These are phyloP conservation scores for Chionoecetes opilio DNA, from an alignment of 1,140 invertebrate genomes.

Conservation along the genomic window DNA sequence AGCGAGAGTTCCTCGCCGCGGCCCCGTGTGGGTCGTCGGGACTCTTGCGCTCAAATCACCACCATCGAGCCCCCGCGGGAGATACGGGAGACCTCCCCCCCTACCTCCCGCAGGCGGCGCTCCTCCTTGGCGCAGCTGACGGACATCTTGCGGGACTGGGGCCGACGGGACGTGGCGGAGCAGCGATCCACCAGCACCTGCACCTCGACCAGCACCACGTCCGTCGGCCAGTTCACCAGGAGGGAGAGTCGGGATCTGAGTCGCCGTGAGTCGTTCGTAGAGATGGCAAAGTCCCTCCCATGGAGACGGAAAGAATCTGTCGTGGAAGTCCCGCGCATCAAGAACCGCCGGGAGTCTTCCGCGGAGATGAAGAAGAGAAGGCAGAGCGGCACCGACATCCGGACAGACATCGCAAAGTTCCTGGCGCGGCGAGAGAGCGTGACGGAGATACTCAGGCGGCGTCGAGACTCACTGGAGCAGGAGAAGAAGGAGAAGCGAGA, in stretches of 20 bases:
- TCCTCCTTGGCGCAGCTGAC: conserved; percentile 94
- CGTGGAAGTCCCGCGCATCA: conserved; percentile 80
- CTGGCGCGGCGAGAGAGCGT: conserved; percentile 80
- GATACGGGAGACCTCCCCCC: conserved; percentile 83
- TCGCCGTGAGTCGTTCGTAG: conserved; percentile 92
- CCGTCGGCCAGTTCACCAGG: conserved; percentile 62
- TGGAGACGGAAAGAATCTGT: conserved; percentile 82
- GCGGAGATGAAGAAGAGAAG: conserved; percentile 79
- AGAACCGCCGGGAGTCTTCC: conserved; percentile 79
- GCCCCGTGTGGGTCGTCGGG: conserved; percentile 87
- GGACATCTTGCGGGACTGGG: conserved; percentile 93
- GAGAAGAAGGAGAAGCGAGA: conserved; percentile 80
- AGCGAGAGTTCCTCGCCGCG: conserved; percentile 86
- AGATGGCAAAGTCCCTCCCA: conserved; percentile 87
- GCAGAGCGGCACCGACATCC: conserved; percentile 78
- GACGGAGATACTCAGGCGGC: conserved; percentile 79
- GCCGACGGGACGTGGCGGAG: conserved; percentile 85
- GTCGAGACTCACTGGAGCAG: conserved; percentile 80
- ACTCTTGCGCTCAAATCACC: conserved; percentile 94
- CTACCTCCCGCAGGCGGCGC: conserved; percentile 88
- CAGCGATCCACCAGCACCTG: conserved; percentile 72
- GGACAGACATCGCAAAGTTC: conserved; percentile 80
- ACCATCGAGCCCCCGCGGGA: conserved; percentile 87
- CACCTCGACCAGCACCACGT: conserved; percentile 73
- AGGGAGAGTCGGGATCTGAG: conserved; percentile 84